Conservation (phyloP, 1,140 invertebrate species). For the Melipona quadrifasciata region DNA sequence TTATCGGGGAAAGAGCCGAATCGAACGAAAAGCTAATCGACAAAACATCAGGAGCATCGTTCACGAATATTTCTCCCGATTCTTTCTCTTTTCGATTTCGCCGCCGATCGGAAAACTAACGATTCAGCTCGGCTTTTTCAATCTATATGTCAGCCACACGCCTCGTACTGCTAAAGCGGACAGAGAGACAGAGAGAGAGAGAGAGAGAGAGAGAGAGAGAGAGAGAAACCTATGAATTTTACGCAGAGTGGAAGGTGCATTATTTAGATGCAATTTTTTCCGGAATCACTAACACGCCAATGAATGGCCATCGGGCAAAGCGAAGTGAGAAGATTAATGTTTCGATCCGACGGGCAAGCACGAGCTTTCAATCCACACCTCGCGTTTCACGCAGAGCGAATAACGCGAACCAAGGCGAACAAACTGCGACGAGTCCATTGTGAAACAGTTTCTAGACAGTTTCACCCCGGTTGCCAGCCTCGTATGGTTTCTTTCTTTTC, state of each 20-base stretch:
- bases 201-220: background rate
- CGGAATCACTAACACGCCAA: constrained; percentile 28
- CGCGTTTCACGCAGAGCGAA: constrained; percentile 5
- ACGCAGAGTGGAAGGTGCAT: constrained; percentile 14
- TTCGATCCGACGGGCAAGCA: constrained; percentile 24
- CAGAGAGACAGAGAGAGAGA: background rate
- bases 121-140: constrained; percentile 7
- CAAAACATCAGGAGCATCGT: background rate
- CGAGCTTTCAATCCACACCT: constrained; percentile 31
- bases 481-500: background rate
- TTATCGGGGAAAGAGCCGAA: too few species aligned
- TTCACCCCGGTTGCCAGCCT: too few species aligned
- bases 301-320: background rate
- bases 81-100: background rate
- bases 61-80: background rate
- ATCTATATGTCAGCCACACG: background rate
- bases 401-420: constrained; percentile 11
- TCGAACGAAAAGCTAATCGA: background rate
- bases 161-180: background rate
- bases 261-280: constrained; percentile 57
- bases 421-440: constrained; percentile 19
- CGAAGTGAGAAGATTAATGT: constrained; percentile 47
- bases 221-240: constrained; percentile 24
- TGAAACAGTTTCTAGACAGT: background rate
- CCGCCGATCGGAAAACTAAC: background rate